phyloP scores from a whole-genome alignment of 2,113 vertebrate species.

The Irena cyanogastra region DNA sequence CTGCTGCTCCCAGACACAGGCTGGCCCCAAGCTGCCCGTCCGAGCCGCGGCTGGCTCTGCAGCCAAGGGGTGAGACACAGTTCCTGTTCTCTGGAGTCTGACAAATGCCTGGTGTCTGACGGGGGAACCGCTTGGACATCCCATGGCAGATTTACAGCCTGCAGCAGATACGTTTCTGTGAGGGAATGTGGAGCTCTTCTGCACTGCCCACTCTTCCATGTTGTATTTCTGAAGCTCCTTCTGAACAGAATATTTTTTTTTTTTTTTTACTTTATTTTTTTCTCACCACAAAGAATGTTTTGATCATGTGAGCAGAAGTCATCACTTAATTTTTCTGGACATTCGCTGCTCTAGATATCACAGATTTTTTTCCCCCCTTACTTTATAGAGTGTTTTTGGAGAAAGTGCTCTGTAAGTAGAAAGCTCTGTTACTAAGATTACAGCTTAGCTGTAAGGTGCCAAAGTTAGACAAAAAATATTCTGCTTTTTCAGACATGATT shows the following conservation, averaged over 20 bases:
- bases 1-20: not conserved
- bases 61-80: not conserved
- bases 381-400: not conserved
- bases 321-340: not conserved
- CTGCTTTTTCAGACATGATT: not conserved
- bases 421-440: not conserved
- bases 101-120: not conserved
- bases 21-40: not conserved
- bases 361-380: rapidly evolving
- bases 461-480: not conserved
- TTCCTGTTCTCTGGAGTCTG: not conserved
- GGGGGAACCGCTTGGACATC: not conserved
- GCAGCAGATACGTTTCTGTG: not conserved
- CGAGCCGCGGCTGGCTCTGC: not conserved
- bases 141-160: not conserved
- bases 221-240: not conserved
- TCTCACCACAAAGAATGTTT: not conserved
- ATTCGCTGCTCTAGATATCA: not conserved
- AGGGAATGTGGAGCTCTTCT: not conserved
- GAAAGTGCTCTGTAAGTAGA: not conserved
- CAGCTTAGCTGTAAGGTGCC: not conserved
- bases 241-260: not conserved
- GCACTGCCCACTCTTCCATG: not conserved
- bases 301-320: not conserved
- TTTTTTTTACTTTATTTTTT: not conserved